These are phyloP conservation scores for Philhelius pedissequus DNA, from an alignment of 2,888 invertebrate genomes.

Conservation along the genomic window DNA sequence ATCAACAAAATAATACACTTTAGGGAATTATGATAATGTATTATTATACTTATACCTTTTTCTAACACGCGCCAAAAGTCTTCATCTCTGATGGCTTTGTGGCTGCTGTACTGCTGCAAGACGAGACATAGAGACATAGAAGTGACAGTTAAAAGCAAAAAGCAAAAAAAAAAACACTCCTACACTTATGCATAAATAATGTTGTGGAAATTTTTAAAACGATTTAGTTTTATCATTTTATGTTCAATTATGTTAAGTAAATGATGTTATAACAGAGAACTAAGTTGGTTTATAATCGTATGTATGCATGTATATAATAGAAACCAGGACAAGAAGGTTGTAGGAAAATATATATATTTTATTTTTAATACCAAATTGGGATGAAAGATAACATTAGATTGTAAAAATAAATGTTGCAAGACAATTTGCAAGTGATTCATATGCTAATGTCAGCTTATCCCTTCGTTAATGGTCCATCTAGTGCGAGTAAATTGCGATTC, in stretches of 20 bases:
- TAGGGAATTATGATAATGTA: conserved; percentile 54
- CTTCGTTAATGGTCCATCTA: not conserved
- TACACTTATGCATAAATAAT: conserved; percentile 62
- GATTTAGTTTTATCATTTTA: conserved; percentile 51
- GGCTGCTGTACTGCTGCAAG: conserved; percentile 15
- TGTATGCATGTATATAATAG: no score
- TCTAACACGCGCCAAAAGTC: not conserved
- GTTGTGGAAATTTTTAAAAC: conserved; percentile 50
- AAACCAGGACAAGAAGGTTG: not conserved
- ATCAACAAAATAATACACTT: conserved; percentile 35
- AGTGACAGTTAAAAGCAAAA: not conserved
- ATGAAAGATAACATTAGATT: not conserved
- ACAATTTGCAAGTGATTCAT: conserved; percentile 47
- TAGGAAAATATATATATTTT: no score
- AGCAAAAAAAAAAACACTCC: not conserved
- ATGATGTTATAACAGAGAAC: conserved; percentile 8
- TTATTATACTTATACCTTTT: not conserved
- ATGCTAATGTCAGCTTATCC: conserved; percentile 32
- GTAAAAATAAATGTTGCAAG: not conserved
- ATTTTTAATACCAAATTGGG: not conserved
- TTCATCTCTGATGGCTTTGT: conserved; percentile 28
- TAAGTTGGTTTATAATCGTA: not conserved
- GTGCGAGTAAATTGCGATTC: not conserved
- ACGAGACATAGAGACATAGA: not conserved
- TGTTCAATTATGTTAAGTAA: conserved; percentile 52